Percentiles rank a stretch among this genome's conserved stretches.
Conservation (phyloP, 2,797 vertebrate species). For the Tangara arthus region DNA sequence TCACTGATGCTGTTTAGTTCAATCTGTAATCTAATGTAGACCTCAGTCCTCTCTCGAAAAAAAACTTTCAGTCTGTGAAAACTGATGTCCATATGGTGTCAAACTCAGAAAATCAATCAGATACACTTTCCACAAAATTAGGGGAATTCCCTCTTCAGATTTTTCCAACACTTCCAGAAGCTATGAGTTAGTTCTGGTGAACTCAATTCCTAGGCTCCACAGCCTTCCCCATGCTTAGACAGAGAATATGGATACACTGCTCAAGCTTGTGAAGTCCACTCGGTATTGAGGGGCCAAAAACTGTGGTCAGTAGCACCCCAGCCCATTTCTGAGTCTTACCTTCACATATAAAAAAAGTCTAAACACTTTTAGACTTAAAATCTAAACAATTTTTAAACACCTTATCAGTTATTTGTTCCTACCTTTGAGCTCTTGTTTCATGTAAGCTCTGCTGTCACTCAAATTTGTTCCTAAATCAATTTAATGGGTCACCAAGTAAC, state of each 20-base stretch:
- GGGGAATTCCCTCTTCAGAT: neutral
- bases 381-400: neutral
- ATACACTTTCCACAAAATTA: neutral
- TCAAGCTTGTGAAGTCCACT: neutral
- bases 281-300: neutral
- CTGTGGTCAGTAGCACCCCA: neutral
- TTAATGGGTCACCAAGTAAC: neutral
- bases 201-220: neutral
- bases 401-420: neutral
- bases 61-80: neutral
- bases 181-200: neutral
- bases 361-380: neutral
- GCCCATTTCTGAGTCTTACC: neutral
- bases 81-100: neutral
- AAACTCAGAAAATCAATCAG: neutral
- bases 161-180: neutral
- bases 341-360: neutral
- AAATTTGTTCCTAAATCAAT: neutral
- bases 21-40: neutral
- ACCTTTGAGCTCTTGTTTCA: neutral
- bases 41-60: neutral
- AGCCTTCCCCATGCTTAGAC: neutral
- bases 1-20: neutral
- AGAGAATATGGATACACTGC: accelerated
- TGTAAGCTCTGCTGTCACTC: neutral